phyloP scores from a whole-genome alignment of 2,888 invertebrate genomes.

The Himalopsyche anomala region DNA sequence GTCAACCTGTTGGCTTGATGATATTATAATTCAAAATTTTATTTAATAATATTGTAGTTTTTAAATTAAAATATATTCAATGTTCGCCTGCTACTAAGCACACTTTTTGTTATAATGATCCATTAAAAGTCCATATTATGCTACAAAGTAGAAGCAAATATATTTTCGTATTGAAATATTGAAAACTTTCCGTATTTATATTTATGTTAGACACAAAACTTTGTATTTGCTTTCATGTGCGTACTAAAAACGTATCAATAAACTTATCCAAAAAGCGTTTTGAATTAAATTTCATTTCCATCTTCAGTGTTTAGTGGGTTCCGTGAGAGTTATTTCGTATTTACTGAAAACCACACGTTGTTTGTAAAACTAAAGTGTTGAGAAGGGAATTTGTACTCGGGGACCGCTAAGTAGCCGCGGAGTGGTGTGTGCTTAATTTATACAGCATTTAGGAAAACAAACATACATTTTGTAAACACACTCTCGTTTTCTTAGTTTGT shows the following conservation, averaged over 20 bases:
- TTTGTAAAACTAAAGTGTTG: slow-evolving; percentile 37
- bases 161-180: too few species aligned
- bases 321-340: slow-evolving; percentile 29
- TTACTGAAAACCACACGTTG: slow-evolving; percentile 29
- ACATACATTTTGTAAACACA: slow-evolving; percentile 40
- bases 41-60: too few species aligned
- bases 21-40: too few species aligned
- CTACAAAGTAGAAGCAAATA: too few species aligned
- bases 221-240: background rate
- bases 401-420: slow-evolving; percentile 23
- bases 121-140: too few species aligned
- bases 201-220: too few species aligned
- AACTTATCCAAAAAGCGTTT: background rate
- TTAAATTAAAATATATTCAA: too few species aligned
- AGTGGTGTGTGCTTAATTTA: slow-evolving; percentile 35
- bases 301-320: background rate
- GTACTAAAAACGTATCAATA: background rate
- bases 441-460: slow-evolving; percentile 39
- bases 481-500: slow-evolving; percentile 25
- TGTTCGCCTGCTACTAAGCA: too few species aligned
- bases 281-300: background rate
- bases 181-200: too few species aligned
- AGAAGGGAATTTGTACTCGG: slow-evolving; percentile 29
- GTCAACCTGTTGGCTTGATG: too few species aligned
- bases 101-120: too few species aligned